Evolutionary conservation across 2,888 invertebrate species (phyloP).

Genomic region (Andrena hattorfiana): DNA sequence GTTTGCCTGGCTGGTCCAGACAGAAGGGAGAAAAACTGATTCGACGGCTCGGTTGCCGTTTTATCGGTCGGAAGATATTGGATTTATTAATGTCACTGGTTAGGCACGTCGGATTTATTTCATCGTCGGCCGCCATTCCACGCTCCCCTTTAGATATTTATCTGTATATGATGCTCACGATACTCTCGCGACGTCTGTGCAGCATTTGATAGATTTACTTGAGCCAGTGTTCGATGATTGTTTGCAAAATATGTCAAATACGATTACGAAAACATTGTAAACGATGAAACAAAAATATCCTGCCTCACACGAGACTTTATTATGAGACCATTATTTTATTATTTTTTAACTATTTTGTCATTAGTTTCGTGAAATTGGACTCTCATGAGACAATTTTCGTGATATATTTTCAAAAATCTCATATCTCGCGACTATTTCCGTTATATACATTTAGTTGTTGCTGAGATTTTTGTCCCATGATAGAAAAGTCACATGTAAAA

Average conservation of each 20-base stretch:
- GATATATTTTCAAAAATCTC: too few relatives aligned
- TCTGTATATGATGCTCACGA: constrained; percentile 11
- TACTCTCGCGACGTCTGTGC: not conserved
- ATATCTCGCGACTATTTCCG: too few relatives aligned
- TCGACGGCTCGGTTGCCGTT: constrained; percentile 75
- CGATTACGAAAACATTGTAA: not conserved
- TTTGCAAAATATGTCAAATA: not conserved
- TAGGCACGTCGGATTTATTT: constrained; percentile 78
- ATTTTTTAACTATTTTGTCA: too few relatives aligned
- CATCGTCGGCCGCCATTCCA: constrained; percentile 62
- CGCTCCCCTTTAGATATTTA: constrained; percentile 34
- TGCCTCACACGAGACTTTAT: too few relatives aligned
- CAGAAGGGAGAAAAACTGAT: constrained; percentile 61
- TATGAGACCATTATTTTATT: too few relatives aligned
- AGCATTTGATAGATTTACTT: not conserved
- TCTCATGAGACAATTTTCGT: too few relatives aligned
- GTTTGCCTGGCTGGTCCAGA: constrained; percentile 55
- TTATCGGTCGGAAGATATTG: constrained; percentile 83
- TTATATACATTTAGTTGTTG: too few relatives aligned
- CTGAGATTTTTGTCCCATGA: too few relatives aligned
- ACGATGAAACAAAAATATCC: not conserved
- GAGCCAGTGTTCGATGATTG: not conserved
- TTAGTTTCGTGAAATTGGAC: too few relatives aligned
- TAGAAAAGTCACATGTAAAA: too few relatives aligned
- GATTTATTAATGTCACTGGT: constrained; percentile 82